These are phyloP conservation scores for Ammodytes marinus DNA, from an alignment of 2,113 vertebrate species.

Conservation along the genomic window DNA sequence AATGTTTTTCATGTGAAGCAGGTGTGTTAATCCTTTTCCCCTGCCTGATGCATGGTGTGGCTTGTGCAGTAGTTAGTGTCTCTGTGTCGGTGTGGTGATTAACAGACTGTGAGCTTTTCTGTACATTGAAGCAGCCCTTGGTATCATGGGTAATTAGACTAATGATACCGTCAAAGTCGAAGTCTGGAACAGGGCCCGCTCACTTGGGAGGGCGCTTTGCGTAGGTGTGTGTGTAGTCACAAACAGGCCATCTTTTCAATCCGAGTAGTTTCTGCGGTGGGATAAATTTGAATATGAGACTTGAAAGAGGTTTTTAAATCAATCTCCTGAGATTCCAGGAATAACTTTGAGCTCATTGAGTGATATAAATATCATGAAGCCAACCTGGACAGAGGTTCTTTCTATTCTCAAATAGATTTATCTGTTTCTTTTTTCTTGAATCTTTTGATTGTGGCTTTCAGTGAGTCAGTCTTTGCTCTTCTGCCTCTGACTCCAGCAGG, in stretches of 20 bases:
- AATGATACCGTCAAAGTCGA: conserved; percentile 80
- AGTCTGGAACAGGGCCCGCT: conserved; percentile 68
- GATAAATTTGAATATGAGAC: conserved; percentile 63
- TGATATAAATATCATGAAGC: conserved; percentile 38
- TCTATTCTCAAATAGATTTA: conserved; percentile 49
- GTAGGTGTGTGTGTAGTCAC: background rate
- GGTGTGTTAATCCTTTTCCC: conserved; percentile 42
- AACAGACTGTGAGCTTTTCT: conserved; percentile 73
- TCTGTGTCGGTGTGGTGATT: conserved; percentile 73
- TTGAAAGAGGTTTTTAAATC: conserved; percentile 65
- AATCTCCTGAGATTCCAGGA: conserved; percentile 56
- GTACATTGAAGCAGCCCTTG: conserved; percentile 74
- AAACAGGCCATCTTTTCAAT: conserved; percentile 56
- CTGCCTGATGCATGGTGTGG: conserved; percentile 36
- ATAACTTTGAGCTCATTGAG: conserved; percentile 49
- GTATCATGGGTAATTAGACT: conserved; percentile 84
- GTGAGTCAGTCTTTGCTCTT: conserved; percentile 42
- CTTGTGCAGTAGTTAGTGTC: conserved; percentile 60
- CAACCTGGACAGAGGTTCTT: conserved; percentile 43
- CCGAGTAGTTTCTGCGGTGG: conserved; percentile 48
- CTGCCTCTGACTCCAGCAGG: conserved; percentile 56
- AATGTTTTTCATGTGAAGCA: conserved; percentile 41
- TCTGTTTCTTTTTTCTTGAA: conserved; percentile 16
- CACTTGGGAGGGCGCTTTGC: conserved; percentile 50
- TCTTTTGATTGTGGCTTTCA: conserved; percentile 60